These are phyloP conservation scores for Chaetops frenatus DNA, from an alignment of 2,113 vertebrate species.

Conservation along the genomic window DNA sequence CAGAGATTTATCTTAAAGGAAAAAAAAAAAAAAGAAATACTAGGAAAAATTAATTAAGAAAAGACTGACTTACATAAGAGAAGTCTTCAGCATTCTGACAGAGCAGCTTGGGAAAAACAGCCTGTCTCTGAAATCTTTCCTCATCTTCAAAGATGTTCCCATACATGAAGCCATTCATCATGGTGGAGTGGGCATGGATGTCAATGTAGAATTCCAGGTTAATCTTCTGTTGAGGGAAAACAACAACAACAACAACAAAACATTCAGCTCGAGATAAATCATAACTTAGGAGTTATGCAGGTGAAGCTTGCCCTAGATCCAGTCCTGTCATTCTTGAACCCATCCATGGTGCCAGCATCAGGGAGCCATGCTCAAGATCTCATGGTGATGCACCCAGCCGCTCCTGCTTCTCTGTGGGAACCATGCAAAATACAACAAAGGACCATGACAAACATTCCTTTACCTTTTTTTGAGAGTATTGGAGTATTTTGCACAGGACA, in stretches of 20 bases:
- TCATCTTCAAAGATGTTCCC: constrained; percentile 97
- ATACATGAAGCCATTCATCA: constrained; percentile 99
- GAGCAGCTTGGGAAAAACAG: constrained; percentile 90
- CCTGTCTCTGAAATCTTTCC: constrained; percentile 90
- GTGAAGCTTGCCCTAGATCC: constrained; percentile 12
- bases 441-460: neutral
- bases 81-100: constrained; percentile 96
- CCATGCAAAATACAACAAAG: neutral
- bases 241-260: neutral
- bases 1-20: neutral
- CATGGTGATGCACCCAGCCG: neutral
- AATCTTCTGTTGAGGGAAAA: constrained; percentile 79
- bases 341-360: neutral
- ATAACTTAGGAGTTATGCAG: neutral
- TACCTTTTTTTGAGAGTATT: neutral
- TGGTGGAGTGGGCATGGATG: constrained; percentile 97
- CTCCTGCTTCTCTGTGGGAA: neutral
- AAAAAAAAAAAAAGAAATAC: neutral
- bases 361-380: neutral
- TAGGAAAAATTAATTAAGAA: neutral
- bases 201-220: constrained; percentile 98
- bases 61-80: constrained; percentile 83
- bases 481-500: neutral
- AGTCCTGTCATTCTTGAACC: neutral
- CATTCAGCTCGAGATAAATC: neutral